Percentiles rank a stretch among this genome's conserved stretches.
Evolutionary conservation across 37 sponge, comb jelly and placozoan species (phyloP).

Genomic region (Mnemiopsis leidyi): DNA sequence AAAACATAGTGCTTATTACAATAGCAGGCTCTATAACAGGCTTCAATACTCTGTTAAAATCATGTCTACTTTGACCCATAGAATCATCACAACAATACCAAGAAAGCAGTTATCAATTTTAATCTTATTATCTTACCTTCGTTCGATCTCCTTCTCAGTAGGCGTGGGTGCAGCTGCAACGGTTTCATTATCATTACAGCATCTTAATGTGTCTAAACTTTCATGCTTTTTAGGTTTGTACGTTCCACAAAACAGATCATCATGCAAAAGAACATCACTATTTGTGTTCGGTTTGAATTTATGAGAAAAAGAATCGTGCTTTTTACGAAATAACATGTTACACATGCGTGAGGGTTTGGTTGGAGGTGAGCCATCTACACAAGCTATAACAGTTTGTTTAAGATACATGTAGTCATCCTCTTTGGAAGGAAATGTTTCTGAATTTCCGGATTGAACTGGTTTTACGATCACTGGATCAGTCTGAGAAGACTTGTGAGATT

Average conservation of each 20-base stretch:
- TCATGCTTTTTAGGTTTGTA: neutral
- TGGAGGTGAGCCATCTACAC: neutral
- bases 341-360: neutral
- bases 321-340: neutral
- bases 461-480: neutral
- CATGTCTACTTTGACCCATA: no score
- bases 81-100: no score
- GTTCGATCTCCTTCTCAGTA: conserved; percentile 38
- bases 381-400: neutral
- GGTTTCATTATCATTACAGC: neutral
- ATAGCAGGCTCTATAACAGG: no score
- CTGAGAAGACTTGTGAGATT: neutral
- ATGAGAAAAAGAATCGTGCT: neutral
- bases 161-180: conserved; percentile 52
- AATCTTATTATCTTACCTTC: conserved; percentile 55
- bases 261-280: neutral
- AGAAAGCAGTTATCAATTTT: no score
- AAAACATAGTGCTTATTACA: neutral
- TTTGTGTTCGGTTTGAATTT: neutral
- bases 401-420: no score
- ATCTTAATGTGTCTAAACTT: neutral
- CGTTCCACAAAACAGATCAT: neutral
- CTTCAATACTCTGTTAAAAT: no score
- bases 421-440: neutral
- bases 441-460: neutral